Conservation (phyloP, 2,888 invertebrate genomes). For the Patella caerulea region DNA sequence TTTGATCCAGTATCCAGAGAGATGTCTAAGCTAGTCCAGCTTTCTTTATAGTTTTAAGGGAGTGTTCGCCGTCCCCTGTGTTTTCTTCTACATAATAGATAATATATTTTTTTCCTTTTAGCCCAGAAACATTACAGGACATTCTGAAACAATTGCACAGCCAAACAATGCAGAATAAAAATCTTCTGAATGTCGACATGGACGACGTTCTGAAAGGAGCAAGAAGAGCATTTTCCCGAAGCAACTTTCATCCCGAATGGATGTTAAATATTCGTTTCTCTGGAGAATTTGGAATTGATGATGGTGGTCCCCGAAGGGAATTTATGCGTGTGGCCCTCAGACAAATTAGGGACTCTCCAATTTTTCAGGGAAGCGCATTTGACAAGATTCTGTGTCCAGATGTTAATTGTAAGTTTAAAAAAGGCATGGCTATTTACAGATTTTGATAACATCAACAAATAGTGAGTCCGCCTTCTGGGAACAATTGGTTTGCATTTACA, state of each 20-base stretch:
- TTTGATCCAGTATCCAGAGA: too few species aligned
- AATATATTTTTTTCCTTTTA: too few species aligned
- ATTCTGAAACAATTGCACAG: not conserved
- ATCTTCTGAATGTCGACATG: not conserved
- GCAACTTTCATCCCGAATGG: not conserved
- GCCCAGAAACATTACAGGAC: not conserved
- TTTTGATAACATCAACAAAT: too few species aligned
- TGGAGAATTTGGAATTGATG: not conserved
- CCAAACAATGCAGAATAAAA: not conserved
- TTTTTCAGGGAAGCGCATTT: not conserved
- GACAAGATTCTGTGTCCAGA: not conserved
- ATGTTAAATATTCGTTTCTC: not conserved
- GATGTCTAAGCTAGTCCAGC: too few species aligned
- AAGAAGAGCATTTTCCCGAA: not conserved
- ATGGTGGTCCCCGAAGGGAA: not conserved
- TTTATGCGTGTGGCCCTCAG: not conserved
- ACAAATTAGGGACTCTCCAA: not conserved
- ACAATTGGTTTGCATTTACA: too few species aligned
- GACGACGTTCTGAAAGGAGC: not conserved
- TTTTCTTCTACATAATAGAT: too few species aligned
- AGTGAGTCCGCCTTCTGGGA: too few species aligned
- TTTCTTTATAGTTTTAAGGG: too few species aligned
- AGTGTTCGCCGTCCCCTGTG: too few species aligned
- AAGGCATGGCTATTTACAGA: too few species aligned
- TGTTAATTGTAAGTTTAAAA: not conserved